Percentiles rank a stretch among this genome's conserved stretches.
These are phyloP conservation scores for Valencia hispanica DNA, from an alignment of 2,797 vertebrate genomes.

Conservation along the genomic window DNA sequence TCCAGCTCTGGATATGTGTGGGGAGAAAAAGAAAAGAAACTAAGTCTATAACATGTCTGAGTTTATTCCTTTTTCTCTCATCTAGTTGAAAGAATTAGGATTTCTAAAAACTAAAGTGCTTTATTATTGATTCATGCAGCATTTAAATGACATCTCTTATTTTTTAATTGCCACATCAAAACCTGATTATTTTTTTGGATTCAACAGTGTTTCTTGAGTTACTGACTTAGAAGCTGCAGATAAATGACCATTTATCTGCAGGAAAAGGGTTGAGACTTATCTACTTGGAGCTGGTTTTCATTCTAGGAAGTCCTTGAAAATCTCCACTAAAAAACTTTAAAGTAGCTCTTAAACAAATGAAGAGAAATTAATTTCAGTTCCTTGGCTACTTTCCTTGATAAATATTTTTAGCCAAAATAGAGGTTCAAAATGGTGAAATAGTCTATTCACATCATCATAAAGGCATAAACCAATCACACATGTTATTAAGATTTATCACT, in stretches of 20 bases:
- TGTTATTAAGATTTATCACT: not conserved
- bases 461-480: not conserved
- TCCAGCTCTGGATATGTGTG: not conserved
- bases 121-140: not conserved
- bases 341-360: not conserved
- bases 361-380: not conserved
- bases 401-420: not conserved
- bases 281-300: not conserved
- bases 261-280: not conserved
- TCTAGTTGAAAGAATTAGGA: not conserved
- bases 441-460: not conserved
- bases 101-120: not conserved
- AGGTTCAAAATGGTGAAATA: not conserved
- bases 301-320: not conserved
- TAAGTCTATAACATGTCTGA: not conserved
- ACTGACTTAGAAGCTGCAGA: not conserved
- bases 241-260: not conserved
- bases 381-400: not conserved
- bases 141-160: not conserved
- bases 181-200: not conserved
- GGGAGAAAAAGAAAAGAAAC: too few species aligned
- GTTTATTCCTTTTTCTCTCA: not conserved
- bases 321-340: not conserved
- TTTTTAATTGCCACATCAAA: not conserved
- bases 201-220: too few species aligned